A percentile compares a stretch with the other conserved stretches of the same genome.
Evolutionary conservation across 2,888 invertebrate species (phyloP).

Genomic region (Teleogryllus oceanicus): DNA sequence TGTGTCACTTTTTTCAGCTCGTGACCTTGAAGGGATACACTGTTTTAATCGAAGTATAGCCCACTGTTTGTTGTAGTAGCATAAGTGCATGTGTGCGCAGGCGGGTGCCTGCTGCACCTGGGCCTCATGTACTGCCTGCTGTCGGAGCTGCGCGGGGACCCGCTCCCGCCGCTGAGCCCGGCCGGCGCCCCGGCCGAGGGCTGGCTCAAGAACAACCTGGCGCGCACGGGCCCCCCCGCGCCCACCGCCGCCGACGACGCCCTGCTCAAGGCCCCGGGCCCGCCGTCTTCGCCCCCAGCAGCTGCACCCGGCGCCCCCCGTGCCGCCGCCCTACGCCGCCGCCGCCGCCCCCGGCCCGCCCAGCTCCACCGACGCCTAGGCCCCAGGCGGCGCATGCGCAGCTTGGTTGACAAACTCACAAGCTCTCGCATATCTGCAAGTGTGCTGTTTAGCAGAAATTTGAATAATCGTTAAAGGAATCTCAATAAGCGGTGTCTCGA

Average conservation of each 20-base stretch:
- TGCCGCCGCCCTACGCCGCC: not conserved
- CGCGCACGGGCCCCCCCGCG: not conserved
- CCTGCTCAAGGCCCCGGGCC: not conserved
- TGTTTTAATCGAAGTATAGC: too few species aligned
- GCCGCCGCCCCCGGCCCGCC: not conserved
- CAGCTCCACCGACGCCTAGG: not conserved
- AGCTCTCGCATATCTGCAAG: too few species aligned
- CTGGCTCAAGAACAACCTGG: constrained; percentile 18
- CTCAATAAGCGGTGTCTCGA: too few species aligned
- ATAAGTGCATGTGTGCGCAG: not conserved
- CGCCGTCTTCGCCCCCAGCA: not conserved
- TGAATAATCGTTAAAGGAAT: too few species aligned
- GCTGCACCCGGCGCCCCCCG: not conserved
- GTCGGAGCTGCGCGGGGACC: not conserved
- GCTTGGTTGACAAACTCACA: too few species aligned
- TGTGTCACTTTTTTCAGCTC: too few species aligned
- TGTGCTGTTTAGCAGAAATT: too few species aligned
- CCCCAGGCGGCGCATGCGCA: too few species aligned
- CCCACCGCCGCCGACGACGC: not conserved
- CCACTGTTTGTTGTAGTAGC: too few species aligned
- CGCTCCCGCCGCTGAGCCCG: not conserved
- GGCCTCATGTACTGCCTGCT: constrained; percentile 5
- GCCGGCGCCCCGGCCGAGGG: not conserved
- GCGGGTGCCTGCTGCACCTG: not conserved
- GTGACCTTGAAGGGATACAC: too few species aligned